Conservation (phyloP, 1,140 invertebrate species). For the Cydia amplana region DNA sequence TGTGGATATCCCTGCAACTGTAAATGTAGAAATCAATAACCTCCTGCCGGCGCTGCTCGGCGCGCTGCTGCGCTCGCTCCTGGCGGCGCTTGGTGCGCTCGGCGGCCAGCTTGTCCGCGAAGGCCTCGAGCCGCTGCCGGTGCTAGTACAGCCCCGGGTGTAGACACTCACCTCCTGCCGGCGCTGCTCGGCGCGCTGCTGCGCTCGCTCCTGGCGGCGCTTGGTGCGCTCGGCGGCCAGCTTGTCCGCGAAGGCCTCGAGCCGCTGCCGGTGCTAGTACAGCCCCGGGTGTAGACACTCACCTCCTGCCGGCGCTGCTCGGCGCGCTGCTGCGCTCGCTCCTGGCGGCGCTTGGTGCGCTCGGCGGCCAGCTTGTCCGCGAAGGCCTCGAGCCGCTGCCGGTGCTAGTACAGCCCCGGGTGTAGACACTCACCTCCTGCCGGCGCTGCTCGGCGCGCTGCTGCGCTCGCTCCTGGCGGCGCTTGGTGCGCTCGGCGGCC, state of each 20-base stretch:
- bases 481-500: constrained; percentile 86
- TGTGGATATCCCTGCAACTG: too few relatives aligned
- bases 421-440: constrained; percentile 75
- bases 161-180: constrained; percentile 79
- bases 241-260: constrained; percentile 87
- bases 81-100: too few relatives aligned
- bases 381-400: constrained; percentile 87
- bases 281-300: too few relatives aligned
- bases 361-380: constrained; percentile 88
- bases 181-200: constrained; percentile 87
- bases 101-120: too few relatives aligned
- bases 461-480: constrained; percentile 85
- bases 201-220: constrained; percentile 85
- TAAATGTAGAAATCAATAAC: background rate
- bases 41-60: constrained; percentile 83
- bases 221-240: constrained; percentile 87
- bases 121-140: too few relatives aligned
- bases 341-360: constrained; percentile 84
- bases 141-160: too few relatives aligned
- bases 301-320: constrained; percentile 86
- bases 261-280: constrained; percentile 86
- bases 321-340: constrained; percentile 86
- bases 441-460: constrained; percentile 88
- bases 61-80: background rate
- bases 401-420: too few relatives aligned